Evolutionary conservation across 2,888 invertebrate species (phyloP), one percentile per base, ranked within the genome.

Genomic region (Anthrax anthrax): DNA sequence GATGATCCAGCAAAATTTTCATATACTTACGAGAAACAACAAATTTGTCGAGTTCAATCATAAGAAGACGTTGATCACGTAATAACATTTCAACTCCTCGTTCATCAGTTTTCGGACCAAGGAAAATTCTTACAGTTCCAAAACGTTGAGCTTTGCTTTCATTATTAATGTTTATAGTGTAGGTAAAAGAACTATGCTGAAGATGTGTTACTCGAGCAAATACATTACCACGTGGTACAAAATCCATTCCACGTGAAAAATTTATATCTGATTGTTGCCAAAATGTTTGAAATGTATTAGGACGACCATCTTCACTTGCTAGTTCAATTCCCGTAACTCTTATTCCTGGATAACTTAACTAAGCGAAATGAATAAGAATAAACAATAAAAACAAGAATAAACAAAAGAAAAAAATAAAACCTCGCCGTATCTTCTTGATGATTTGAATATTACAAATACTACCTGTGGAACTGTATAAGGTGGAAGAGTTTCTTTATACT

Each of bases 231-330:
- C 82, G 70, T 0, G 82, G 83, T 8, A 76, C 72, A 67, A 86
- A 87, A 69, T 87, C 86, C 58, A 87, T 70, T 1, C 87, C 87
- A 4, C 83, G 73, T 0, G 79, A 75, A 29, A 87, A 63, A 57
- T 87, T 81, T 51, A 86, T 72, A 43, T 79, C 78, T 51, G 80
- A 80, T 64, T 80, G 76, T 70, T 80, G 79, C 85, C 85, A 87
- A 64, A 76, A 78, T 0, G 84, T 84, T 49, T 69, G 64, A 14
- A 86, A 52, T 3, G 61, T 61, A 63, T 84, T 79, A 1, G 67
- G 23, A 27, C 23, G 23, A 27, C 23, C 9, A 8, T 9, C 23
- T 27, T 27, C 23, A 27, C 23, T 27, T 8, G 5, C 9, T 27
- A 27, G 9, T 2, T 27, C 23, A 9, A 27, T 9, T 8, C 2